Percentiles rank a stretch among this genome's conserved stretches.
Conservation (phyloP, 2,888 invertebrate species). For the Loripinus fragilis region DNA sequence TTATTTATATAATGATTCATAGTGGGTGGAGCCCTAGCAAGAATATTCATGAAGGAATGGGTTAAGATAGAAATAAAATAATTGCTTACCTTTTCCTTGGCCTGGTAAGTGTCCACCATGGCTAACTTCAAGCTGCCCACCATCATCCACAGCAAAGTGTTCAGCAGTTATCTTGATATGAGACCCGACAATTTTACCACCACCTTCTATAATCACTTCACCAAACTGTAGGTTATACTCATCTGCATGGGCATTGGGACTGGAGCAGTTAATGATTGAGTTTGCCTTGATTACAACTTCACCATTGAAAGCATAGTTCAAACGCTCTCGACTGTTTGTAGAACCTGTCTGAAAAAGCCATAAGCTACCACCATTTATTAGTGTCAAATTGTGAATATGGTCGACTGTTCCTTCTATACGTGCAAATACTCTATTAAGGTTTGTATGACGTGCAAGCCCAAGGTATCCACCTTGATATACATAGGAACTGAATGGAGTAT, state of each 20-base stretch:
- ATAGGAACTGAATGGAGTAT: conserved; percentile 74
- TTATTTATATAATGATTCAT: too few species aligned
- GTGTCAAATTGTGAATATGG: conserved; percentile 72
- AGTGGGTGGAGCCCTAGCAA: too few species aligned
- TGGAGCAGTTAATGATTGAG: conserved; percentile 67
- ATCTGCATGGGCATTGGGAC: conserved; percentile 68
- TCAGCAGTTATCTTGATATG: conserved; percentile 65
- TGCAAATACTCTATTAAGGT: conserved; percentile 70
- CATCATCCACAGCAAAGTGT: conserved; percentile 73
- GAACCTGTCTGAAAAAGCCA: conserved; percentile 70
- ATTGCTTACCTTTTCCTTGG: conserved; percentile 68
- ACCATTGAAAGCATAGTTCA: conserved; percentile 68
- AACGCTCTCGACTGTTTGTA: conserved; percentile 60
- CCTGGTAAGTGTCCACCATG: conserved; percentile 70
- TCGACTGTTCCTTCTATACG: conserved; percentile 72
- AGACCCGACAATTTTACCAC: conserved; percentile 66
- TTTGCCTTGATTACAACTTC: conserved; percentile 70
- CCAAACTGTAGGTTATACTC: conserved; percentile 65
- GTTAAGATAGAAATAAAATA: conserved; percentile 8
- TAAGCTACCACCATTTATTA: conserved; percentile 69
- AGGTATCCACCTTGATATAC: conserved; percentile 72
- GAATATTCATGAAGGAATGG: too few species aligned
- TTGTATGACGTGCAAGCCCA: conserved; percentile 72
- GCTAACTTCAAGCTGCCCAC: conserved; percentile 70
- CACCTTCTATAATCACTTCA: conserved; percentile 69